These are phyloP conservation scores for Laterallus jamaicensis DNA, from an alignment of 2,113 vertebrate genomes.

Conservation along the genomic window DNA sequence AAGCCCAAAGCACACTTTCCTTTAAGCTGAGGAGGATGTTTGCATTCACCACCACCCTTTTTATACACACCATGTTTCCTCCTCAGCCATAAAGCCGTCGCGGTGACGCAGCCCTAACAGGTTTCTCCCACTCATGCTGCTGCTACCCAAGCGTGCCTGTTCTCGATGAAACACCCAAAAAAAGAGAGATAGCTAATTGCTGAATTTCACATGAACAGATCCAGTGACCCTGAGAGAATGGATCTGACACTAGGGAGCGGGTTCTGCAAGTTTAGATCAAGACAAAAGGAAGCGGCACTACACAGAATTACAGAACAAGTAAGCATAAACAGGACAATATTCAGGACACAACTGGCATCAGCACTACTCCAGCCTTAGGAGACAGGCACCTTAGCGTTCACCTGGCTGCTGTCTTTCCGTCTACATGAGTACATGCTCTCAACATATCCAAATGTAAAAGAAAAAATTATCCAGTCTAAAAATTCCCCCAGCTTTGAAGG, in stretches of 20 bases:
- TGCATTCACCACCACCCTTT: neutral
- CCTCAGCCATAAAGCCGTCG: neutral
- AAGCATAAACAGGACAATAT: neutral
- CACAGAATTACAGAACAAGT: neutral
- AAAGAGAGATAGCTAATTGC: conserved; percentile 22
- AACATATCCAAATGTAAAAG: neutral
- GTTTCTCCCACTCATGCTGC: neutral
- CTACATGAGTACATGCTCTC: neutral
- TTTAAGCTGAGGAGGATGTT: neutral
- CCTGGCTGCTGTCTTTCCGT: neutral
- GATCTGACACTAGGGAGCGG: neutral
- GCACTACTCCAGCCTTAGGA: neutral
- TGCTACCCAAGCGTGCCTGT: neutral
- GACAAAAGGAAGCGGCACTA: neutral
- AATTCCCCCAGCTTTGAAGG: neutral
- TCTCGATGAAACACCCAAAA: neutral
- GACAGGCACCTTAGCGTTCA: neutral
- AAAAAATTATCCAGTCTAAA: neutral
- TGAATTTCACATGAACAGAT: neutral
- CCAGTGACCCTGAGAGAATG: neutral
- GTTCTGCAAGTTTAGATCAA: neutral
- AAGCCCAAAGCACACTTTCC: neutral
- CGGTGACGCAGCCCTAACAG: neutral
- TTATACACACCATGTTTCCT: neutral
- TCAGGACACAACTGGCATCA: neutral